Evolutionary conservation across 2,888 invertebrate genomes (phyloP), one percentile per base, ranked within the genome.

Genomic region (Synanthedon vespiformis): DNA sequence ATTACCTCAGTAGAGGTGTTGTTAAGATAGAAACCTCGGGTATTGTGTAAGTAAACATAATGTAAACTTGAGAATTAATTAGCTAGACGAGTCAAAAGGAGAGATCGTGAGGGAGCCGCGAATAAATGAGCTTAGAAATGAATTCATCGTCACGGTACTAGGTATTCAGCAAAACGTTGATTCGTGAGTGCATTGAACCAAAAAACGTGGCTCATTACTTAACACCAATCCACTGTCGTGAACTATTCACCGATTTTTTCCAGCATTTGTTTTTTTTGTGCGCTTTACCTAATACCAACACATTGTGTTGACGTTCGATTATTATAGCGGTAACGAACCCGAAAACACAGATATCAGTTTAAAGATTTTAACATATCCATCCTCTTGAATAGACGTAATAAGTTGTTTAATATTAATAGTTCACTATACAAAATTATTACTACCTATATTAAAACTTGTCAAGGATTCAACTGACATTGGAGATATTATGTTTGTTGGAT

Each of bases 121-220:
- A 70, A 70, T 70, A 73, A 34, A 70, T 73, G 67, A 70, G 62
- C 61, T 61, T 66, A 65, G 70, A 77, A 79, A 81, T 76, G 70
- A 74, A 78, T 75, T 73, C 73, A 70, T 72, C 73, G 76, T 72
- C 74, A 76, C 65, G 73, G 67, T 63, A 70, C 74, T 76, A 74
- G 70, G 70, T 72, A 76, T 77, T 72, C 72, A 74, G 74, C 70
- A 74, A 80, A 79, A 77, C 77, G 73, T 74, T 70, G 67, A 77
- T 75, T 74, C 79, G 76, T 77, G 82, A 80, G 86, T 82, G 82
- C 85, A 80, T 78, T 84, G 85, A 85, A 86, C 86, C 76, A 81
- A 77, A 34, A 80, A 79, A 79, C 84, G 85, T 84, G 83, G 77
- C 68, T 74, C 75, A 80, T 81, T 82, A 80, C 80, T 81, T 80